Base-by-base conservation (phyloP, 2,113 vertebrate genomes). In the Neomonachus schauinslandi region DNA sequence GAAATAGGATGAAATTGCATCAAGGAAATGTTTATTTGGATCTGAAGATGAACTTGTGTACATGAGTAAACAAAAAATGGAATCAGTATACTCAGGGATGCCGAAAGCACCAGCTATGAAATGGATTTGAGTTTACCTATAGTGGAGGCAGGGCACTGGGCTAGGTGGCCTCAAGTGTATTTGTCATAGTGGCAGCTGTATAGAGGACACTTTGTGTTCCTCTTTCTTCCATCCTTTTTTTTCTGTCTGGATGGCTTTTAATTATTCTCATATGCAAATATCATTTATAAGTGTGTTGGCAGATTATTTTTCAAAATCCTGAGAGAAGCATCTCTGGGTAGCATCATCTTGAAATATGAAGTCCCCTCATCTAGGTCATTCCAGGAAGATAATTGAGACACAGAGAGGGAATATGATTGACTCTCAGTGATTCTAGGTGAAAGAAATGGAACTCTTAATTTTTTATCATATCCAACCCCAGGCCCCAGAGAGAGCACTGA, bases 211-310 rank as follows among this genome's bases (percentile, higher is more conserved):
- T n/a, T 81, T 87, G 22, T 49, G 6, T 93, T 91, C 26, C 11
- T 84, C 26, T 97, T 84, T 46, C 49, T 72, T 94, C 11, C 49
- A 76, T 28, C 9, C 9, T 51, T 86, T 85, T 81, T 86, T 46
- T 49, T 51, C 67, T 95, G 9, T 31, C 22, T 28, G 84, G 49
- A 71, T 55, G 26, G 49, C n/a, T 72, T 96, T 87, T 88, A 53
- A 88, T 84, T 26, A 89, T 71, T 80, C 21, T 81, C 28, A 86
- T 82, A 79, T 72, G 39, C 12, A 89, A 93, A 84, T 96, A 55
- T 93, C 31, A 57, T 57, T 96, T 85, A 28, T n/a, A 57, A 5
- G 31, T 76, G 9, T 49, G 67, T 3, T 65, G 42, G 36, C 4
- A 76, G 11, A 91, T 13, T 31, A 85, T 93, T 88, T 94, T 81